These are phyloP conservation scores for Batillaria attramentaria DNA, from an alignment of 1,140 invertebrate species.

Conservation along the genomic window DNA sequence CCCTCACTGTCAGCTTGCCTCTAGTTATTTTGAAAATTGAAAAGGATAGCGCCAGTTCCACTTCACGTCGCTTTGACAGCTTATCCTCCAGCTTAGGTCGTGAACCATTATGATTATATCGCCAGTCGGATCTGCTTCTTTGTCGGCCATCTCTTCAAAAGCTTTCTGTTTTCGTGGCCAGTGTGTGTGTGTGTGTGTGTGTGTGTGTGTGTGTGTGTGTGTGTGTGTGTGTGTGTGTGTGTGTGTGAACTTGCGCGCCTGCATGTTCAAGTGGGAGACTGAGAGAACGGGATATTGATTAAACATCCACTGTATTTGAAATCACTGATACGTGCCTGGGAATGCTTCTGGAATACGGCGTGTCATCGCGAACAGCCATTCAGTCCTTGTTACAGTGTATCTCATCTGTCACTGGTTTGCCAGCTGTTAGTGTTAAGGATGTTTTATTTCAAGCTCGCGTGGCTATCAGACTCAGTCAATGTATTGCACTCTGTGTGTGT, in stretches of 20 bases:
- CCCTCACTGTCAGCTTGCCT: background rate
- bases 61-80: too few relatives aligned
- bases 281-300: background rate
- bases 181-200: too few relatives aligned
- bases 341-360: too few relatives aligned
- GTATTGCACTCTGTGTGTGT: background rate
- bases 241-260: background rate
- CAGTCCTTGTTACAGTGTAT: too few relatives aligned
- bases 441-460: background rate
- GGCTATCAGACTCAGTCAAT: background rate
- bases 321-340: background rate
- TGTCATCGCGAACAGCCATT: too few relatives aligned
- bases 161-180: background rate
- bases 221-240: too few relatives aligned
- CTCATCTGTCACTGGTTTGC: background rate
- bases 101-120: background rate
- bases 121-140: background rate
- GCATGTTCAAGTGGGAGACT: background rate
- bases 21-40: background rate
- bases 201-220: too few relatives aligned
- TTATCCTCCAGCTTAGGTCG: background rate
- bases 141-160: background rate
- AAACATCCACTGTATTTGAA: background rate
- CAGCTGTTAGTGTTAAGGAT: background rate
- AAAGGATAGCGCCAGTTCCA: background rate